Evolutionary conservation across 2,797 vertebrate species (phyloP), one percentile per base, ranked within the genome.

Genomic region (Sorex maritimensis): DNA sequence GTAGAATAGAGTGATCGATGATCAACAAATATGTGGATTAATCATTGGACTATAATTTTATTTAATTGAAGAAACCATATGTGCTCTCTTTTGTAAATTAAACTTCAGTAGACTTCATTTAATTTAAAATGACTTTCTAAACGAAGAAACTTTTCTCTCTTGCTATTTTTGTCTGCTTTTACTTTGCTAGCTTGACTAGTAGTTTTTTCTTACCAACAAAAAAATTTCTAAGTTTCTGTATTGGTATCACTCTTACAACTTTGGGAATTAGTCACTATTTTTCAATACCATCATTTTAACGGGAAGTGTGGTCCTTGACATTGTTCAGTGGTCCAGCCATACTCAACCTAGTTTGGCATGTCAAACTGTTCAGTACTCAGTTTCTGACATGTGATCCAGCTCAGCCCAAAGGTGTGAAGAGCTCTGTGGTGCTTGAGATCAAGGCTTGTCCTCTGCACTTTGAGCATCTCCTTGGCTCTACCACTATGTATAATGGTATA

Each of bases 1-100:
- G 19, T 11, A 41, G 88, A 44, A 72, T 58, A 21, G 81, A 44
- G 91, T 95, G 93, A 92, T 65, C 86, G 93, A 95, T 95, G 93
- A 92, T 65, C 86, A 94, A 96, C 86, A 71, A 95, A 72, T 28
- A 77, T 83, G 34, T 79, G 61, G n/a, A 65, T 34, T 91, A 78
- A 63, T 49, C 6, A 78, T 26, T 90, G 58, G 21, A 80, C 85
- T 74, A 95, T 58, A 28, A 73, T 44, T 77, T 96, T 89, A 61
- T 55, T 89, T 92, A 88, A 24, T 2, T 4, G 17, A 84, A 84
- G 28, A 21, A 63, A 19, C 82, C 7, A 52, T 28, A 9, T 15
- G 5, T 86, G 6, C 11, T 91, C 69, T 61, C 28, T 41, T 61
- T 61, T 49, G 65, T 30, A 87, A 86, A 10, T 61, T 77, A 87